Conservation (phyloP, 2,888 invertebrate species). For the Pyrrhia umbra region DNA sequence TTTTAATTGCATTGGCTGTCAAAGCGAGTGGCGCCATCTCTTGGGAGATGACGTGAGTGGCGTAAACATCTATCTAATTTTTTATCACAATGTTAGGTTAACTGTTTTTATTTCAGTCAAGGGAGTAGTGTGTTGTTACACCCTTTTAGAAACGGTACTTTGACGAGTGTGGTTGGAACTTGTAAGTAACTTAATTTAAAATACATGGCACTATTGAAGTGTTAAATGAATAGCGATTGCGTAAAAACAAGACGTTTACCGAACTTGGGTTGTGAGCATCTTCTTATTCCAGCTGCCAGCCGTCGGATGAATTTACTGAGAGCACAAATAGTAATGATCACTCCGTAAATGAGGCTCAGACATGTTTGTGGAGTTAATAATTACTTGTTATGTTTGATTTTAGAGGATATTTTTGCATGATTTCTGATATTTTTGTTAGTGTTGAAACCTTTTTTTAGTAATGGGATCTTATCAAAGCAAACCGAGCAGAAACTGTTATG, state of each 20-base stretch:
- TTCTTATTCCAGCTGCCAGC: slow-evolving; percentile 54
- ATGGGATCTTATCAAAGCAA: too few species aligned
- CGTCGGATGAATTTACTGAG: slow-evolving; percentile 2
- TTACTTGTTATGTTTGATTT: too few species aligned
- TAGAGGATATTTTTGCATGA: too few species aligned
- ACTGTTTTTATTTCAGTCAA: slow-evolving; percentile 29
- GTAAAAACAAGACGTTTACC: slow-evolving; percentile 46
- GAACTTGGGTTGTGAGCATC: slow-evolving; percentile 23
- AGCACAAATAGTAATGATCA: too few species aligned
- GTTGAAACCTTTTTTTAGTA: too few species aligned
- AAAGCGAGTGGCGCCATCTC: slow-evolving; percentile 51
- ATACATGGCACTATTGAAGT: too few species aligned
- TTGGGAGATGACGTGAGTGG: slow-evolving; percentile 38
- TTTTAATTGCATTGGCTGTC: slow-evolving; percentile 68
- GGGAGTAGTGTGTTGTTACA: slow-evolving; percentile 32
- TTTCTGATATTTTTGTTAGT: too few species aligned
- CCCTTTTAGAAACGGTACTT: slow-evolving; percentile 9
- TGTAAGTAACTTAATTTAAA: too few species aligned
- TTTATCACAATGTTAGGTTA: slow-evolving; percentile 36
- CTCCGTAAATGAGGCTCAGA: too few species aligned
- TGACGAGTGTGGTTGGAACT: slow-evolving; percentile 5
- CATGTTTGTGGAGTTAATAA: too few species aligned
- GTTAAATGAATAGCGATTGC: slow-evolving; percentile 50
- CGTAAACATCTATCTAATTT: slow-evolving; percentile 33
- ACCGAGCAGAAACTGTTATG: too few species aligned